Conservation (phyloP, 2,113 vertebrate species). For the Ophiodon elongatus region DNA sequence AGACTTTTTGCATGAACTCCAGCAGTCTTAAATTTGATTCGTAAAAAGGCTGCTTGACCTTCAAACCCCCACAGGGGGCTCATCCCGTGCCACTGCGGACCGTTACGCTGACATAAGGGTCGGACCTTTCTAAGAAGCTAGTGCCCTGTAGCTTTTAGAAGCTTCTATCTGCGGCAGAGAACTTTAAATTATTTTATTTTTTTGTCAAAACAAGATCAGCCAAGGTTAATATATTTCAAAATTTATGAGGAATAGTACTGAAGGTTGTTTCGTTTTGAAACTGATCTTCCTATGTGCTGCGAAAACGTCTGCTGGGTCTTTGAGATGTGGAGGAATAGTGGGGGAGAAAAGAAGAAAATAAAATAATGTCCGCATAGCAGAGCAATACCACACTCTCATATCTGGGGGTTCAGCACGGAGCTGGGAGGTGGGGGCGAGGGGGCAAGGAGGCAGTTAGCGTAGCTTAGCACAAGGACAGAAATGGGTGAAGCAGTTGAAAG, state of each 20-base stretch:
- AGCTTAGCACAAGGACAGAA: constrained; percentile 1
- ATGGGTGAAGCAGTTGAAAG: not conserved
- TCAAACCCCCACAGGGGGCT: not conserved
- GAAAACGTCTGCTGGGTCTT: not conserved
- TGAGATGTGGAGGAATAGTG: not conserved
- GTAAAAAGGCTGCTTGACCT: constrained; percentile 16
- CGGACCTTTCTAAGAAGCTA: not conserved
- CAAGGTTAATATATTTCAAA: not conserved
- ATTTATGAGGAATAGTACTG: not conserved
- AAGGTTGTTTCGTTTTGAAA: not conserved
- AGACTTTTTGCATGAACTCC: not conserved
- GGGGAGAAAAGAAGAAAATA: not conserved
- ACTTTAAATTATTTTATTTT: not conserved
- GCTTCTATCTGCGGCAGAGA: not conserved
- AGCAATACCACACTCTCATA: not conserved
- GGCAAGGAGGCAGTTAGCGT: not conserved
- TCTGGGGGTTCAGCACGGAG: not conserved
- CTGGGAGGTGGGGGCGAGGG: too few relatives aligned
- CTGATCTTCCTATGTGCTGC: not conserved
- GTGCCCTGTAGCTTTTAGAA: not conserved
- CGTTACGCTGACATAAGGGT: not conserved
- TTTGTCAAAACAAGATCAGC: not conserved
- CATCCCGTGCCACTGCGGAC: not conserved
- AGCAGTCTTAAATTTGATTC: not conserved
- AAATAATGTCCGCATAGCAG: not conserved